These are phyloP conservation scores for Scaptomyza pallida DNA, from an alignment of 1,140 invertebrate genomes.

Conservation along the genomic window DNA sequence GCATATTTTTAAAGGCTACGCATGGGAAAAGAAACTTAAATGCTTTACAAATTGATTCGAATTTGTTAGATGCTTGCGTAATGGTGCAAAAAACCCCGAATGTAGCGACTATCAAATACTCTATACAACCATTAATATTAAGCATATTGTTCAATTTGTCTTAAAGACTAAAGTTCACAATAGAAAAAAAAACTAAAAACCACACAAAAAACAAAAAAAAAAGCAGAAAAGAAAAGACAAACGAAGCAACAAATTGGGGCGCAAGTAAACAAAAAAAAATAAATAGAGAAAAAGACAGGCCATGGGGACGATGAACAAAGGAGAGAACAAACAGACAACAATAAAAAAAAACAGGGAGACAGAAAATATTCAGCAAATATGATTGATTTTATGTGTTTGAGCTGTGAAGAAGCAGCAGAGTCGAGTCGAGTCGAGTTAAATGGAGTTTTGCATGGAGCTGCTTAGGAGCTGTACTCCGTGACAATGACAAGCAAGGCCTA, in stretches of 20 bases:
- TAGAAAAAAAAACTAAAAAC: conserved; percentile 4
- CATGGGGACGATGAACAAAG: conserved; percentile 36
- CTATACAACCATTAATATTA: conserved; percentile 12
- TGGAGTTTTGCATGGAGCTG: neutral
- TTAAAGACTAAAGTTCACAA: conserved; percentile 4
- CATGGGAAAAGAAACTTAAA: conserved; percentile 59
- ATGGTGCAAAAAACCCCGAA: neutral
- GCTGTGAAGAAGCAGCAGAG: conserved; percentile 21
- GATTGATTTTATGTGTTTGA: conserved; percentile 78
- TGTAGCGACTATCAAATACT: conserved; percentile 19
- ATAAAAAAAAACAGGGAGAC: conserved; percentile 6
- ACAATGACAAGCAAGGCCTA: conserved; percentile 51
- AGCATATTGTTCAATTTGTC: conserved; percentile 8
- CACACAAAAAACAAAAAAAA: neutral
- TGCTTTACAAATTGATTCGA: conserved; percentile 72
- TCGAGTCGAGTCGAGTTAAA: too few species aligned
- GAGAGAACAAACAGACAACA: neutral
- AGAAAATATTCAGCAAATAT: conserved; percentile 54
- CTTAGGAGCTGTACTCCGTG: conserved; percentile 22
- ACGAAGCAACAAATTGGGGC: conserved; percentile 63
- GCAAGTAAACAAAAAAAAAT: conserved; percentile 54
- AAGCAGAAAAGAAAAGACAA: conserved; percentile 12
- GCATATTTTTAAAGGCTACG: conserved; percentile 66
- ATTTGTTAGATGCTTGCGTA: conserved; percentile 62
- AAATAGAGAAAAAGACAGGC: conserved; percentile 20